A percentile compares a stretch with the other conserved stretches of the same genome.
phyloP scores from a whole-genome alignment of 1,140 invertebrate genomes.

The Pogonomyrmex barbatus region DNA sequence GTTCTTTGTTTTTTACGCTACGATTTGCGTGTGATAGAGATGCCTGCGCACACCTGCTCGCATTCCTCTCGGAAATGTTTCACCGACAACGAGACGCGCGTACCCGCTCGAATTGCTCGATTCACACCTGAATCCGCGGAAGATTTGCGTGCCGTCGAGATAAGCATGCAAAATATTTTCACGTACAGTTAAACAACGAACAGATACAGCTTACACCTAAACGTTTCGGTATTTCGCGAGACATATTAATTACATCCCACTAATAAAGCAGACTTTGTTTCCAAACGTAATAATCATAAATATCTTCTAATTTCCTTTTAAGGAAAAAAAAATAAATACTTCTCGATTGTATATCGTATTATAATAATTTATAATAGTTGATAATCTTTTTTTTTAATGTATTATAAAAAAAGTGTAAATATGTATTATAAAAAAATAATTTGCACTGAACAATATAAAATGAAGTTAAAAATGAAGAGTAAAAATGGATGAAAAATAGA shows the following conservation, averaged over 20 bases:
- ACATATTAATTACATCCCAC: background rate
- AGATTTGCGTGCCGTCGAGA: background rate
- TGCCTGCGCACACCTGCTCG: conserved; percentile 33
- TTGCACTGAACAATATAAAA: background rate
- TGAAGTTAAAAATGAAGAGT: background rate
- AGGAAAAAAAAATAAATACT: background rate
- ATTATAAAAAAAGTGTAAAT: background rate
- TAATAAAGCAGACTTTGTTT: conserved; percentile 7
- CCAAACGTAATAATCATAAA: background rate
- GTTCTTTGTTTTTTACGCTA: conserved; percentile 36
- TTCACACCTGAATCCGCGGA: conserved; percentile 34
- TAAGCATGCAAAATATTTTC: conserved; percentile 21
- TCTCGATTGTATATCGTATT: background rate
- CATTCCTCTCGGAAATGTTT: conserved; percentile 50
- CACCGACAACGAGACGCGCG: conserved; percentile 21
- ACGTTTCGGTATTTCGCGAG: background rate
- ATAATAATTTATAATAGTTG: background rate
- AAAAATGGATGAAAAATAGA: background rate
- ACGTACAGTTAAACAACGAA: background rate
- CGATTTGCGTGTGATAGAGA: conserved; percentile 53
- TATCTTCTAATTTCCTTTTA: background rate
- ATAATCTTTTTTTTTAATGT: background rate
- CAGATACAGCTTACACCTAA: background rate
- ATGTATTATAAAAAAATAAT: background rate
- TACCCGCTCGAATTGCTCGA: conserved; percentile 23